Conservation (phyloP, 1,140 invertebrate species). For the Hirudo medicinalis region DNA sequence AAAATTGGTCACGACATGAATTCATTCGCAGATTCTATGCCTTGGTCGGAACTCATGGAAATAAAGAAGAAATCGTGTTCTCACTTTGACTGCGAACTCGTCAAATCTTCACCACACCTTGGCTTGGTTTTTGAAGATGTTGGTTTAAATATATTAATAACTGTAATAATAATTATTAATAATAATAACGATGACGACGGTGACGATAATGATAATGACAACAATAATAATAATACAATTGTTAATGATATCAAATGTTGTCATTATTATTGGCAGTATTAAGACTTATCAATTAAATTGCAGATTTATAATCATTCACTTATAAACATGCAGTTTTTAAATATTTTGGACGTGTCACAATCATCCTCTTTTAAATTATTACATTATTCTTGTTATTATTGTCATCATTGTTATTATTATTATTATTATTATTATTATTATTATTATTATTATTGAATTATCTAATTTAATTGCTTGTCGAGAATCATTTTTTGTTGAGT, state of each 20-base stretch:
- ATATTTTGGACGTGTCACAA: too few relatives aligned
- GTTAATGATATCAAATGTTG: too few relatives aligned
- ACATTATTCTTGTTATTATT: not conserved
- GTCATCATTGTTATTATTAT: too few relatives aligned
- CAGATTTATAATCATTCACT: too few relatives aligned
- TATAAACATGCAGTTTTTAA: too few relatives aligned
- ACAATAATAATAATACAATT: too few relatives aligned
- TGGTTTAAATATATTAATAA: slow-evolving; percentile 10
- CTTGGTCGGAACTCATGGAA: slow-evolving; percentile 33
- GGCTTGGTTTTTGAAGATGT: slow-evolving; percentile 38
- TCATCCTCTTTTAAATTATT: too few relatives aligned
- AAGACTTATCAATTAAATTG: too few relatives aligned
- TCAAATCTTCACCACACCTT: slow-evolving; percentile 27
- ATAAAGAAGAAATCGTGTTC: slow-evolving; percentile 30
- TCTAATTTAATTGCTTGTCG: too few relatives aligned
- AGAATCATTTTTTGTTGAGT: not conserved
- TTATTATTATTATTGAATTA: not conserved
- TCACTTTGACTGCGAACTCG: slow-evolving; percentile 33
- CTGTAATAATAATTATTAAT: not conserved
- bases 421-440: not conserved
- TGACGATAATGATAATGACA: too few relatives aligned
- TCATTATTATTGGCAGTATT: too few relatives aligned
- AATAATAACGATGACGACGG: not conserved
- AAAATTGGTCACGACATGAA: too few relatives aligned
- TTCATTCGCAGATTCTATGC: slow-evolving; percentile 29